These are phyloP conservation scores for Drosophila maculinotata DNA, from an alignment of 2,888 invertebrate species.

Conservation along the genomic window DNA sequence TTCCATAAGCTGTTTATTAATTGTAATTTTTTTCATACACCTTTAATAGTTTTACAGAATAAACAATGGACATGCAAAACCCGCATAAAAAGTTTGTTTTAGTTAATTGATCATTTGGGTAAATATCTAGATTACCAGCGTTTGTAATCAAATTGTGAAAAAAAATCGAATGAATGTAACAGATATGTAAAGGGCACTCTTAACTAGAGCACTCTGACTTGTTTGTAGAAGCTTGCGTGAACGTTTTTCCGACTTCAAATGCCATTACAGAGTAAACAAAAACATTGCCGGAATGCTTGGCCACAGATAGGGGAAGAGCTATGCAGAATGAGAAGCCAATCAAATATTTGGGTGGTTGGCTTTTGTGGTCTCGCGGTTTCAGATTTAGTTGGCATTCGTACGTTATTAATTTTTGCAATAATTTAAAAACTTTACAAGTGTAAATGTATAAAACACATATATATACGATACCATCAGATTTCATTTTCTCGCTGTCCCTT, in stretches of 20 bases:
- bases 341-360: slow-evolving; percentile 10
- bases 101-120: too few species aligned
- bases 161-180: too few species aligned
- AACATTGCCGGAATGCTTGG: slow-evolving; percentile 7
- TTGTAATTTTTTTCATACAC: slow-evolving; percentile 2
- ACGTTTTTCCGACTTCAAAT: background rate
- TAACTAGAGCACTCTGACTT: too few species aligned
- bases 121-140: too few species aligned
- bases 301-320: background rate
- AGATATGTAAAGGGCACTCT: too few species aligned
- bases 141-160: too few species aligned
- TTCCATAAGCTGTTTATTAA: slow-evolving; percentile 13
- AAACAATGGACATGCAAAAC: too few species aligned
- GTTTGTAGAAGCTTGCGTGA: background rate
- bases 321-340: background rate
- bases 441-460: background rate
- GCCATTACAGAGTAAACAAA: slow-evolving; percentile 8
- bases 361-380: background rate
- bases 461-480: background rate
- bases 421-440: background rate
- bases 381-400: background rate
- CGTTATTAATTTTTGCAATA: background rate
- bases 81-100: too few species aligned
- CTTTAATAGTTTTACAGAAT: slow-evolving; percentile 9
- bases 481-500: background rate